phyloP scores from a whole-genome alignment of 2,797 vertebrate genomes.

The Phoxinus dragarum region DNA sequence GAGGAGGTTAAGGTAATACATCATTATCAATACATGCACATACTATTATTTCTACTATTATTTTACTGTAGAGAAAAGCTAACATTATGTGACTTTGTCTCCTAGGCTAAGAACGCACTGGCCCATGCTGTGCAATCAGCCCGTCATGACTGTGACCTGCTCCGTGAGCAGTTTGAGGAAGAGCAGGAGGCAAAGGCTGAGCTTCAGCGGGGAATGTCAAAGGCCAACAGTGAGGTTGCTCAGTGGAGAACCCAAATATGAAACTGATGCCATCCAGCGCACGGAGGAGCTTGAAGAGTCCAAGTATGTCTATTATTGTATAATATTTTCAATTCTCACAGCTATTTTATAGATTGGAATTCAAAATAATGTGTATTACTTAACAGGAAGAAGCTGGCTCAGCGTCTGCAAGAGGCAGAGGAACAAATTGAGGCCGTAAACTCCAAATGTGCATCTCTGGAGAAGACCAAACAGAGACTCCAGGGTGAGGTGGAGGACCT shows the following conservation, averaged over 20 bases:
- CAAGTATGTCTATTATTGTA: constrained; percentile 68
- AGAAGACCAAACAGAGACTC: constrained; percentile 82
- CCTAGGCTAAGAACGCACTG: constrained; percentile 86
- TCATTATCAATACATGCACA: not conserved
- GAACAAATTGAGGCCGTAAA: constrained; percentile 82
- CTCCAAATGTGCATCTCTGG: constrained; percentile 81
- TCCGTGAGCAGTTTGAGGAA: constrained; percentile 85
- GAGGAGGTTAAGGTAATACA: constrained; percentile 25
- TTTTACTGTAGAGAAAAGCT: not conserved
- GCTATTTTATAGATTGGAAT: not conserved
- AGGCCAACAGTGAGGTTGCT: constrained; percentile 82
- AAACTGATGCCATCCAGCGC: constrained; percentile 83
- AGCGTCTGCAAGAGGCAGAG: constrained; percentile 86
- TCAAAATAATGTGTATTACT: not conserved
- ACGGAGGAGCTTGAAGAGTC: constrained; percentile 81
- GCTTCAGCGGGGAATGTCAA: constrained; percentile 79
- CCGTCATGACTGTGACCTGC: constrained; percentile 84
- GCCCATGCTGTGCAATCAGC: constrained; percentile 85
- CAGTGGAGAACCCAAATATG: constrained; percentile 83
- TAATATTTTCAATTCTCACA: not conserved
- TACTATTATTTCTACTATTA: too few relatives aligned
- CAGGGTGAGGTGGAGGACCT: constrained; percentile 83
- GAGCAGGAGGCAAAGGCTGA: constrained; percentile 81
- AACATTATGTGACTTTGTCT: not conserved
- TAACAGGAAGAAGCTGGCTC: constrained; percentile 85